Evolutionary conservation across 2,888 invertebrate genomes (phyloP), one percentile per base, ranked within the genome.

Genomic region (Calameuta idolon): DNA sequence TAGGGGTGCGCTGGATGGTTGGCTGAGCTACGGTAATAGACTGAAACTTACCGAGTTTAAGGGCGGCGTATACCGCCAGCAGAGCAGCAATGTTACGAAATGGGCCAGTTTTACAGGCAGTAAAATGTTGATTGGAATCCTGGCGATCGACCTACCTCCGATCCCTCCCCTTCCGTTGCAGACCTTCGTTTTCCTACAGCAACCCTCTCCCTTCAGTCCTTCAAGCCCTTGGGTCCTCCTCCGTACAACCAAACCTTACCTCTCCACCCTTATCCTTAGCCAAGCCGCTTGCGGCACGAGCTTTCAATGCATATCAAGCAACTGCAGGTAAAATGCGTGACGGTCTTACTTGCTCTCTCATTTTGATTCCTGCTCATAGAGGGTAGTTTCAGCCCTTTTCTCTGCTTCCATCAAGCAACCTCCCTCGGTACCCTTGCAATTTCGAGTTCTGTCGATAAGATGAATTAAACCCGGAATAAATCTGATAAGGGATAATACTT

Each of bases 51-150:
- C 80, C 77, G 82, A 85, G 84, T 85, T 88, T 86, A 89, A 88
- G 86, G 83, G 83, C 85, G 81, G 76, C 79, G 80, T 78, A 55
- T 55, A 55, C 55, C 55, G 81, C 82, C 80, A 80, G 83, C 83
- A 81, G 84, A 81, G 84, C 84, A 83, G 86, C 84, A 86, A 86
- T 85, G 86, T 86, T 88, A 84, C 85, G 86, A 87, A 89, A 89
- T 86, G 85, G 87, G 84, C 81, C 84, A 87, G 84, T 88, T 89
- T 88, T 89, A 89, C 87, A 88, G 87, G 84, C 88, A 88, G 88
- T 89, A 88, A 89, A 89, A 89, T 87, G 88, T 87, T 89, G 89
- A 89, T 89, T 89, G 87, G 87, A 89, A 89, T 87, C 85, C 85
- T 80, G 83, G 80, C 83, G 85, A 89, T 88, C 86, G 86, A 55